These are phyloP conservation scores for Ctenodactylus gundi DNA, from an alignment of 2,113 vertebrate species.

Conservation along the genomic window DNA sequence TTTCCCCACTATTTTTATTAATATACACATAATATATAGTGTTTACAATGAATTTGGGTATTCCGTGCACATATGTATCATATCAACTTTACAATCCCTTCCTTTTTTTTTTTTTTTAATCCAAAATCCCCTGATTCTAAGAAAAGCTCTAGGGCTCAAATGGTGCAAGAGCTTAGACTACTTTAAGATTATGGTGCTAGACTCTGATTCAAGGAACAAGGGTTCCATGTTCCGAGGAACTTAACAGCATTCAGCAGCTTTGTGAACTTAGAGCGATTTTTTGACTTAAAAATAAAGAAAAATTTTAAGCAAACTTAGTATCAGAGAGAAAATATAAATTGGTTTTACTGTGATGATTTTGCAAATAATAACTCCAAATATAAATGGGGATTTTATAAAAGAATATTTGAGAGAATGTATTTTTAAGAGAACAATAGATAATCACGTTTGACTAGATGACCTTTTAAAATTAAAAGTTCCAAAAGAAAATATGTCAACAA, in stretches of 20 bases:
- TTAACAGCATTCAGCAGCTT: background rate
- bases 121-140: background rate
- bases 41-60: no score
- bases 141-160: background rate
- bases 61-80: no score
- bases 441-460: background rate
- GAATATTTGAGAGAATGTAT: constrained; percentile 14
- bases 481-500: background rate
- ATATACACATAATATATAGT: no score
- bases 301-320: constrained; percentile 27
- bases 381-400: background rate
- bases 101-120: no score
- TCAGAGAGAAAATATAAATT: background rate
- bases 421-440: constrained; percentile 18
- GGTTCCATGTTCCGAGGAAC: background rate
- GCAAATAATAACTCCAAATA: constrained; percentile 49
- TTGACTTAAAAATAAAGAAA: constrained; percentile 51
- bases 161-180: background rate
- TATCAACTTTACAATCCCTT: no score
- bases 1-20: no score
- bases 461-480: constrained; percentile 13
- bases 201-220: background rate
- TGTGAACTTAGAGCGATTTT: background rate
- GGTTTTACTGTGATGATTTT: background rate
- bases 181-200: background rate